Conservation (phyloP, 2,113 vertebrate genomes). For the Cephalopterus ornatus region DNA sequence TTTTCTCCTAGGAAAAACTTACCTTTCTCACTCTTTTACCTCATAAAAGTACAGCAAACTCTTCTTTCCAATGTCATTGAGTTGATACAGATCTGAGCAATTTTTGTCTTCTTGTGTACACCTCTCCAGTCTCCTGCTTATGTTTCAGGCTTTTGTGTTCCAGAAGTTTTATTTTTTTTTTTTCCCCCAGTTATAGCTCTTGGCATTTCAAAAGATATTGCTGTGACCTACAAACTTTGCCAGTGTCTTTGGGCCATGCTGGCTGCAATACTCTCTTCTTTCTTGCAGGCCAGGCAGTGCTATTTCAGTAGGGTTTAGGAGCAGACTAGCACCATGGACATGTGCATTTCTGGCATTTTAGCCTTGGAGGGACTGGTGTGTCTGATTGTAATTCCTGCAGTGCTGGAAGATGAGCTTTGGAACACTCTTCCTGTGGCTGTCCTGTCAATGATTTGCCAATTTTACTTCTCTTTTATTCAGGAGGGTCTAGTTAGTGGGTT, state of each 20-base stretch:
- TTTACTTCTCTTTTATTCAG: neutral
- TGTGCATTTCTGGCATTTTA: neutral
- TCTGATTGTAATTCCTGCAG: neutral
- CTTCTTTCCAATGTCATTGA: neutral
- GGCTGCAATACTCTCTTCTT: neutral
- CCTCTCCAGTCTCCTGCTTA: neutral
- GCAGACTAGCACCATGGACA: accelerated
- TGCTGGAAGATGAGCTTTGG: neutral
- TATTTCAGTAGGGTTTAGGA: neutral
- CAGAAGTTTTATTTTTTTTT: neutral
- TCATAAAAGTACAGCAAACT: neutral
- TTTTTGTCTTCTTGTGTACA: neutral
- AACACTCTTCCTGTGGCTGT: neutral
- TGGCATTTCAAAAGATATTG: neutral
- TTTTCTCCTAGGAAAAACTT: neutral
- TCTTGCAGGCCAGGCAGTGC: neutral
- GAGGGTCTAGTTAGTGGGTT: neutral
- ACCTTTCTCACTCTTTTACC: neutral
- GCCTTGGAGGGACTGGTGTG: neutral
- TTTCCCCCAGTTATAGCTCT: neutral
- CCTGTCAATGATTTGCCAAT: neutral
- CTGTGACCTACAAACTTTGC: neutral
- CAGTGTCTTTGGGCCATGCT: neutral
- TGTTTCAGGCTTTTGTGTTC: neutral
- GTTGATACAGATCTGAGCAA: neutral